Evolutionary conservation across 1,140 invertebrate species (phyloP), one percentile per base, ranked within the genome.

Genomic region (Pseudomyrmex dendroicus): DNA sequence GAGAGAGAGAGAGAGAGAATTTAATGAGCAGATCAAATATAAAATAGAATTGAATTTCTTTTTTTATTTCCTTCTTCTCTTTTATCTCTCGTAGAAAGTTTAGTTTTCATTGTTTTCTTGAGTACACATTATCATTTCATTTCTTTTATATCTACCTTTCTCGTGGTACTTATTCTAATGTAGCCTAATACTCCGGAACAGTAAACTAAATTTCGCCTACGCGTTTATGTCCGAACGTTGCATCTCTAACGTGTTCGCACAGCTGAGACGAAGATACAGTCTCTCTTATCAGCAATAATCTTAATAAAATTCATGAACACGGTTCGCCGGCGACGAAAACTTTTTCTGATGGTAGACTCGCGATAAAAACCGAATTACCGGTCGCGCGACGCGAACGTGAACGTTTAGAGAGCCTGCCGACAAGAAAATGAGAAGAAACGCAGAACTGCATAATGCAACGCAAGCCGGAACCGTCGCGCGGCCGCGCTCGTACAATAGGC

Each of bases 261-360:
- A 66, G 62, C 35, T 73, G 57, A 78, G 61, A 82, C 80, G 63
- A 7, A 35, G 82, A 90, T 84, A 84, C 77, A 50, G 82, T 61
- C 83, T 35, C 70, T 89, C 66, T 92, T 92, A 91, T 91, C 90
- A 9, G 89, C 54, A 74, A 80, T 80, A 57, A 92, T 91, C 91
- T 92, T 92, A 91, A 92, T 92, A 91, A 92, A 92, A 92, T 92
- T 92, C 91, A 92, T 90, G 90, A 91, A 91, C 91, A 92, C 90
- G 90, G 74, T 52, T 67, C 59, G 78, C 68, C 76, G 48, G 73
- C 88, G 89, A 90, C 90, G 90, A 92, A 92, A 92, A 89, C 83
- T 92, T 91, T 85, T 85, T 85, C 64, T 90, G 91, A 91, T 91
- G 85, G 90, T 64, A 91, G 90, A 86, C 84, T 77, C 68, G 22